Evolutionary conservation across 2,888 invertebrate species (phyloP).

Genomic region (Neelides folsomi): DNA sequence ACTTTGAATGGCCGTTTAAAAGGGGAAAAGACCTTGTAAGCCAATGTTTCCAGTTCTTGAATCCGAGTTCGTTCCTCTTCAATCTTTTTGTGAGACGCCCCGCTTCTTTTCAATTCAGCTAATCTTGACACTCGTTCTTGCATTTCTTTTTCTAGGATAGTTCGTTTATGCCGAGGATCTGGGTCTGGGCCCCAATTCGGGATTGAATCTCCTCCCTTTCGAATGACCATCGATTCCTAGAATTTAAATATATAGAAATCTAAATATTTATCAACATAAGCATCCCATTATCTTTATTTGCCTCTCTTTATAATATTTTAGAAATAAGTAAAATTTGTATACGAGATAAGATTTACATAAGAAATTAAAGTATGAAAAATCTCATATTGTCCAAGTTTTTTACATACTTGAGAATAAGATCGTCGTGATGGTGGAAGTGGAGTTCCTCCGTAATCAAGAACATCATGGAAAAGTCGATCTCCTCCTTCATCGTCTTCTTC

Average conservation of each 20-base stretch:
- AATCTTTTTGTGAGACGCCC: conserved; percentile 78
- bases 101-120: conserved; percentile 73
- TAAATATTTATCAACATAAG: neutral
- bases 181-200: conserved; percentile 49
- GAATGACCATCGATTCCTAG: conserved; percentile 56
- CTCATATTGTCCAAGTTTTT: no score
- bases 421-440: conserved; percentile 12
- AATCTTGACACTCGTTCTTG: conserved; percentile 93
- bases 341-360: no score
- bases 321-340: no score
- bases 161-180: conserved; percentile 72
- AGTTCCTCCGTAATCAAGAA: conserved; percentile 13
- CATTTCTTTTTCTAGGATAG: conserved; percentile 91
- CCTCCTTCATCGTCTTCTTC: conserved; percentile 46
- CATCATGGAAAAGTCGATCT: conserved; percentile 22
- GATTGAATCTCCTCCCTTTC: conserved; percentile 23
- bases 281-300: no score
- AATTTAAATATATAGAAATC: neutral
- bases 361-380: no score
- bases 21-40: conserved; percentile 55
- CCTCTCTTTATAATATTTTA: no score
- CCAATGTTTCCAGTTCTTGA: conserved; percentile 82
- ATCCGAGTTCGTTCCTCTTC: conserved; percentile 82
- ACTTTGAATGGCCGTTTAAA: neutral
- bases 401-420: conserved; percentile 22